Percentiles rank a stretch among this genome's conserved stretches.
Evolutionary conservation across 2,113 vertebrate species (phyloP).

Genomic region (Zosterops borbonicus): DNA sequence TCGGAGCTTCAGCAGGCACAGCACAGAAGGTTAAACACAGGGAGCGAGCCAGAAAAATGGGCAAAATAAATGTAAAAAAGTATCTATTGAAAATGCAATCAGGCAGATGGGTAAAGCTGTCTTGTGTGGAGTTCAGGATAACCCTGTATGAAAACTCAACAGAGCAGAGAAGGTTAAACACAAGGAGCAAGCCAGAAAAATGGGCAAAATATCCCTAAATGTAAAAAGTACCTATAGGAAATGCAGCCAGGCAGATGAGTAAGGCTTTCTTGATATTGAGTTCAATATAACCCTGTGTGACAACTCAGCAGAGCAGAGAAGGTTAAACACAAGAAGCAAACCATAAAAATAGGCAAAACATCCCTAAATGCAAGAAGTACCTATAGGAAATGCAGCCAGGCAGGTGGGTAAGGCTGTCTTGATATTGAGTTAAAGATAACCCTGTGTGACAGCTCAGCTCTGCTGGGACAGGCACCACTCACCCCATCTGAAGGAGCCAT

Average conservation of each 20-base stretch:
- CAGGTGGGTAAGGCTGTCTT: not conserved
- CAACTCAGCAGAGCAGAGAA: not conserved
- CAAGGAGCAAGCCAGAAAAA: not conserved
- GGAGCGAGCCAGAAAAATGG: not conserved
- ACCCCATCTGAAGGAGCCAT: not conserved
- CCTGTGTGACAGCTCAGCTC: not conserved
- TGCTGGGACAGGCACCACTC: not conserved
- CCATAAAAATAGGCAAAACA: not conserved
- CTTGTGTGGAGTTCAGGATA: not conserved
- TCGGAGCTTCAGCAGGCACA: not conserved
- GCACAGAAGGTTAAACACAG: not conserved
- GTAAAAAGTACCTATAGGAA: not conserved
- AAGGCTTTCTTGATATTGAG: not conserved
- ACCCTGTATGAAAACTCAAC: not conserved
- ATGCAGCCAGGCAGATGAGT: not conserved
- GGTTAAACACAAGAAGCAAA: not conserved
- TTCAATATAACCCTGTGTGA: not conserved
- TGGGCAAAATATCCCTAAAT: not conserved
- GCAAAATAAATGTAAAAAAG: not conserved
- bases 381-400: not conserved
- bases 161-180: not conserved
- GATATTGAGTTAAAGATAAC: not conserved
- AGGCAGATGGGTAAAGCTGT: not conserved
- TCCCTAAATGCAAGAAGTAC: not conserved
- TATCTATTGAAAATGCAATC: not conserved